A percentile compares a stretch with the other conserved stretches of the same genome.
Conservation (phyloP, 2,888 invertebrate species). For the Rhingia rostrata region DNA sequence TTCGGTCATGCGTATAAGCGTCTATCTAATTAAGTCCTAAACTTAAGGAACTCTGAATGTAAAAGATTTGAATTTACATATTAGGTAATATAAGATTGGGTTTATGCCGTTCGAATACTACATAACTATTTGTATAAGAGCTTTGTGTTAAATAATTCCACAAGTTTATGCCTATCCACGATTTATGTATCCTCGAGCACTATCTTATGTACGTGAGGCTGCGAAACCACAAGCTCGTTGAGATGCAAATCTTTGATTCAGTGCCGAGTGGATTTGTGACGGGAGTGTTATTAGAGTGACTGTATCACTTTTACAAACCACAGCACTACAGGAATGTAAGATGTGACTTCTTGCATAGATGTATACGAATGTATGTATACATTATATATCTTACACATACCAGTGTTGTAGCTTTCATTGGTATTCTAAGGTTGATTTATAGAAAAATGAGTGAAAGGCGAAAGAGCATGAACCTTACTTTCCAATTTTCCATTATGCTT, state of each 20-base stretch:
- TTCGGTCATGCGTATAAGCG: slow-evolving; percentile 48
- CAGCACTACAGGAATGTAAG: too few relatives aligned
- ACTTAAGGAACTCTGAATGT: slow-evolving; percentile 52
- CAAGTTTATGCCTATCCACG: slow-evolving; percentile 37
- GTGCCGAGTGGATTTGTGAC: slow-evolving; percentile 24
- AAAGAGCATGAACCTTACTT: slow-evolving; percentile 62
- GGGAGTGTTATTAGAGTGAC: too few relatives aligned
- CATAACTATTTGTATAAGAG: slow-evolving; percentile 6
- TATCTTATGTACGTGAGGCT: background rate
- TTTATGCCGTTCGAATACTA: slow-evolving; percentile 20
- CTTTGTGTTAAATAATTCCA: slow-evolving; percentile 13
- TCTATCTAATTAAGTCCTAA: slow-evolving; percentile 56
- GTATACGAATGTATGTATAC: too few relatives aligned
- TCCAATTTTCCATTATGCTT: slow-evolving; percentile 52
- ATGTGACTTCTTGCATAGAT: too few relatives aligned
- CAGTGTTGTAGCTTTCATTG: slow-evolving; percentile 45
- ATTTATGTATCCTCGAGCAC: background rate
- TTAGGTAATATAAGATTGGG: too few relatives aligned
- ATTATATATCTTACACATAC: too few relatives aligned
- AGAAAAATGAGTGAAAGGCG: slow-evolving; percentile 31
- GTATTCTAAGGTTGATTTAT: slow-evolving; percentile 54
- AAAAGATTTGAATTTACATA: slow-evolving; percentile 11
- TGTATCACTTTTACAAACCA: too few relatives aligned
- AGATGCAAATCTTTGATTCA: slow-evolving; percentile 57
- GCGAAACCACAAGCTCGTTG: slow-evolving; percentile 44